Percentiles rank a stretch among this genome's conserved stretches.
phyloP scores from a whole-genome alignment of 2,797 vertebrate genomes.

The Platyrinchus mystaceus region DNA sequence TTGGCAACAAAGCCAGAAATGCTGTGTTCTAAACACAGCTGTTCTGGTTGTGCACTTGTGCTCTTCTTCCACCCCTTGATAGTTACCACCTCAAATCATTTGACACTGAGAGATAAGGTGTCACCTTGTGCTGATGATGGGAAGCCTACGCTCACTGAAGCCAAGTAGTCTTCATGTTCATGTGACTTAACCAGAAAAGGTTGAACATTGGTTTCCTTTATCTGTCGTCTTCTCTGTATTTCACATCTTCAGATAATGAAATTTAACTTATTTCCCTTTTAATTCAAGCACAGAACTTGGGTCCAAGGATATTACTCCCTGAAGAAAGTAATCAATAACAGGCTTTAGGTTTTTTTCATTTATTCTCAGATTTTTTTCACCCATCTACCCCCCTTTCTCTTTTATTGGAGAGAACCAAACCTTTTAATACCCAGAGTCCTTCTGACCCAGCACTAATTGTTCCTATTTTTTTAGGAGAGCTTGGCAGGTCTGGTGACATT shows the following conservation, averaged over 20 bases:
- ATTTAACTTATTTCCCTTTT: background rate
- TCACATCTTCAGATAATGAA: background rate
- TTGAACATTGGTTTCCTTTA: background rate
- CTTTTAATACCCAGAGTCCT: conserved; percentile 55
- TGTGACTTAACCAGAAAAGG: background rate
- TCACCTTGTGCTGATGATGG: background rate
- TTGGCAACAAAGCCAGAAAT: background rate
- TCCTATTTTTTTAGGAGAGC: conserved; percentile 73
- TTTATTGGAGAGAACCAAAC: conserved; percentile 18
- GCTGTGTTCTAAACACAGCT: background rate
- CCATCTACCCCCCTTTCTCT: background rate
- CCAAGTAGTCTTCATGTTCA: background rate
- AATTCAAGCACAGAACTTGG: background rate
- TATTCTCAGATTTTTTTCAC: background rate
- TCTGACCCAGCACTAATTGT: conserved; percentile 69
- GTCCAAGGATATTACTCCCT: background rate
- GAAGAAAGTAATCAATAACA: background rate
- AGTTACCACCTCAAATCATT: background rate
- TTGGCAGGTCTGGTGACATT: conserved; percentile 72
- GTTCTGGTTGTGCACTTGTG: background rate
- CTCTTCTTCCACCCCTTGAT: background rate
- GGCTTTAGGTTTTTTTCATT: background rate
- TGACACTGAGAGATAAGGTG: background rate
- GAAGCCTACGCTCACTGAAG: background rate
- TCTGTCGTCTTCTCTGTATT: background rate